Conservation (phyloP, 2,888 invertebrate genomes). For the Cheilosia grossa region DNA sequence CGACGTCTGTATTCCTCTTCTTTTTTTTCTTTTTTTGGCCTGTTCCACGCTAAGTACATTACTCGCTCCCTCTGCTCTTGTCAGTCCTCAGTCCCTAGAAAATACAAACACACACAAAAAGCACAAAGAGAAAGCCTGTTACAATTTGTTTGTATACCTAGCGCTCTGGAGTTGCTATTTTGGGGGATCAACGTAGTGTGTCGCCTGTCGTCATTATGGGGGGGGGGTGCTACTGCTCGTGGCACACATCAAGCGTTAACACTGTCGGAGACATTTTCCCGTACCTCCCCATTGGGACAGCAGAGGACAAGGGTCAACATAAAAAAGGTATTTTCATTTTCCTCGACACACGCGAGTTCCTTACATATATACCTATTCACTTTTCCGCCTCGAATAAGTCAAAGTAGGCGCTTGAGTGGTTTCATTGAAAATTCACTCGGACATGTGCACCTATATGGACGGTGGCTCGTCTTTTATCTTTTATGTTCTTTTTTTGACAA, state of each 20-base stretch:
- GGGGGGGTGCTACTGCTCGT: conserved; percentile 36
- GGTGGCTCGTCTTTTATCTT: neutral
- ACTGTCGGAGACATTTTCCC: conserved; percentile 38
- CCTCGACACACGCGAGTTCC: neutral
- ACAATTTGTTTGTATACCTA: conserved; percentile 11
- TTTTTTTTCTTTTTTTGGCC: conserved; percentile 46
- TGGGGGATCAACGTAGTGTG: conserved; percentile 52
- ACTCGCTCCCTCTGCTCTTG: conserved; percentile 54
- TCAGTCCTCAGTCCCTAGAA: conserved; percentile 48
- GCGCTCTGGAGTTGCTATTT: conserved; percentile 33
- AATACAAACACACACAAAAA: conserved; percentile 14
- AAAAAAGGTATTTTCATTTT: conserved; percentile 19
- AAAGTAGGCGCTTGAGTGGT: conserved; percentile 59
- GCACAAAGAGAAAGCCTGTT: conserved; percentile 38
- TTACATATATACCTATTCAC: conserved; percentile 11
- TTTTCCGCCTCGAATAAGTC: conserved; percentile 55
- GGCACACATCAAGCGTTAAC: conserved; percentile 63
- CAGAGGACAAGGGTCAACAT: conserved; percentile 33
- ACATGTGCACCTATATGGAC: neutral
- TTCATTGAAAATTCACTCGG: conserved; percentile 35
- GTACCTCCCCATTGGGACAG: neutral
- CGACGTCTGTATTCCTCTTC: conserved; percentile 48
- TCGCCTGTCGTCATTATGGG: conserved; percentile 59
- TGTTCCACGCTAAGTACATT: conserved; percentile 61
- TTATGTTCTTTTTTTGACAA: conserved; percentile 12